phyloP scores from a whole-genome alignment of 2,113 vertebrate species.

The Spermophilus dauricus region DNA sequence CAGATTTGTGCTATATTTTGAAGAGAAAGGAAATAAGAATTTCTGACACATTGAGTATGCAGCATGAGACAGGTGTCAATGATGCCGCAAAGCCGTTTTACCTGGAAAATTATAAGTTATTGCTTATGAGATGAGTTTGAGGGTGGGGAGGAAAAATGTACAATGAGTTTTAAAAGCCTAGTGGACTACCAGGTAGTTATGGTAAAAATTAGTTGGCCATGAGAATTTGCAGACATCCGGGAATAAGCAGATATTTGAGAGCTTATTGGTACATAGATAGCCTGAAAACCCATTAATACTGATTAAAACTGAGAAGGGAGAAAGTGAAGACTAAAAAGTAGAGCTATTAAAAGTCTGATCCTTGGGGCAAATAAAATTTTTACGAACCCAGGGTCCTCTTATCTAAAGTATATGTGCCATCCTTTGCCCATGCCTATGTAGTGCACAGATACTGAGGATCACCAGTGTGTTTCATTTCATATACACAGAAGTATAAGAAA shows the following conservation, averaged over 20 bases:
- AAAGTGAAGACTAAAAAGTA: background rate
- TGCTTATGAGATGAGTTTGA: background rate
- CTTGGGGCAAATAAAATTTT: background rate
- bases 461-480: background rate
- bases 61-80: background rate
- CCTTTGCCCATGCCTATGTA: background rate
- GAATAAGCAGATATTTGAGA: background rate
- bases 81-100: background rate
- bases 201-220: background rate
- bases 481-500: background rate
- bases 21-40: background rate
- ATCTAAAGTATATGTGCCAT: background rate
- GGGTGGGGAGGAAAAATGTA: rapidly evolving
- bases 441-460: background rate
- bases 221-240: background rate
- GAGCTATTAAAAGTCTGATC: background rate
- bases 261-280: background rate
- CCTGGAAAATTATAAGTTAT: rapidly evolving
- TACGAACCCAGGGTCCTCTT: background rate
- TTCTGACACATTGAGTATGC: background rate
- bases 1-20: background rate
- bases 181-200: background rate
- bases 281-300: background rate
- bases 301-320: background rate
- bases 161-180: background rate